Evolutionary conservation across 2,113 vertebrate genomes (phyloP).

Genomic region (Prionailurus bengalensis): DNA sequence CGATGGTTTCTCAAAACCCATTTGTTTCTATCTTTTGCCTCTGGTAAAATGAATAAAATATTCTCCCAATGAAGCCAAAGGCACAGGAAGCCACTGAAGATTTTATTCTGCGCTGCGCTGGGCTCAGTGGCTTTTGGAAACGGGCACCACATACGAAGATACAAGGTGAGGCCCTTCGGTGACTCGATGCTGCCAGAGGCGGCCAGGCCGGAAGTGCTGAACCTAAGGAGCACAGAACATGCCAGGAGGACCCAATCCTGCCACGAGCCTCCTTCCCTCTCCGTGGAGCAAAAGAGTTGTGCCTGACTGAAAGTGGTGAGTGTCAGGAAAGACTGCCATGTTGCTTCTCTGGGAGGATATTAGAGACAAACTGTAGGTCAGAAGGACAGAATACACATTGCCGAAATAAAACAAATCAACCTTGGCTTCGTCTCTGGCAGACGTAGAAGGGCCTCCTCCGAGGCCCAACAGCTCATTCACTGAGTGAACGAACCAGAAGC

Average conservation of each 20-base stretch:
- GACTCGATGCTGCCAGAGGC: no score
- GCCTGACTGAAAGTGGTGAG: background rate
- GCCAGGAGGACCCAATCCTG: background rate
- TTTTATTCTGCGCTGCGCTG: background rate
- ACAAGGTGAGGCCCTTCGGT: fast-evolving
- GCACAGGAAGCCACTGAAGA: background rate
- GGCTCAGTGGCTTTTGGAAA: background rate
- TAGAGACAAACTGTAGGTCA: background rate
- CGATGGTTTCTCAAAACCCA: background rate
- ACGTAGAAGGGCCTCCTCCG: background rate
- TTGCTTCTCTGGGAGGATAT: background rate
- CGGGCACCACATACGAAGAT: fast-evolving
- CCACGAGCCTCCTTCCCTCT: background rate
- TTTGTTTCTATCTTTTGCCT: background rate
- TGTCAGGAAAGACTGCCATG: background rate
- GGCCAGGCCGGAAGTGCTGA: background rate
- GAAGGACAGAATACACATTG: background rate
- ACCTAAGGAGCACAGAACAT: background rate
- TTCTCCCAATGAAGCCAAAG: background rate
- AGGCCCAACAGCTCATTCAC: background rate
- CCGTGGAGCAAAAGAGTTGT: background rate
- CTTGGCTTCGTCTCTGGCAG: background rate
- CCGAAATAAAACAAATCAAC: background rate
- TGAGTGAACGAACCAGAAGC: slow-evolving; percentile 6
- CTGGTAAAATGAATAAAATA: slow-evolving; percentile 8